A percentile compares a stretch with the other conserved stretches of the same genome.
Conservation (phyloP, 2,113 vertebrate genomes). For the Rattus rattus region DNA sequence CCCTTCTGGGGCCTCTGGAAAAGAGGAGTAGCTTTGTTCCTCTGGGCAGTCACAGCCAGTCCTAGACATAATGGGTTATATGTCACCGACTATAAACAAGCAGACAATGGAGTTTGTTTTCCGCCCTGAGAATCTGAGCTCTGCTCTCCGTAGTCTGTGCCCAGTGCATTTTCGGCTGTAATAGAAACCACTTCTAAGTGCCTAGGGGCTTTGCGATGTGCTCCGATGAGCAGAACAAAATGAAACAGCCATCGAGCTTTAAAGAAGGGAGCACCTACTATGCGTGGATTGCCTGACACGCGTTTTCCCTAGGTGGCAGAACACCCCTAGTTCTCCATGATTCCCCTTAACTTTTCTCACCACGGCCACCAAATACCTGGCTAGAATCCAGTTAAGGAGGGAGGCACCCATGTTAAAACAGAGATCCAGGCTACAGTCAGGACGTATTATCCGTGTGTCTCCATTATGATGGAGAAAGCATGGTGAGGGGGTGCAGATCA, state of each 20-base stretch:
- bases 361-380: no score
- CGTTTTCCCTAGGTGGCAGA: not conserved
- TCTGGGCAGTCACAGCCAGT: constrained; percentile 71
- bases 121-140: constrained; percentile 62
- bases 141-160: not conserved
- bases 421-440: not conserved
- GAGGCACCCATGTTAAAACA: no score
- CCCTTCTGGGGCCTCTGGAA: constrained; percentile 40
- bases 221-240: constrained; percentile 18
- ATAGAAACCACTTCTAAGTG: constrained; percentile 69
- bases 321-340: not conserved
- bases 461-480: no score
- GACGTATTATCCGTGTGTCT: not conserved
- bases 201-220: constrained; percentile 3
- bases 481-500: not conserved
- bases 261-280: not conserved
- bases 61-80: constrained; percentile 61
- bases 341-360: not conserved
- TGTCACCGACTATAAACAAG: constrained; percentile 77
- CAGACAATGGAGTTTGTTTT: constrained; percentile 79
- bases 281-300: not conserved
- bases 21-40: constrained; percentile 68
- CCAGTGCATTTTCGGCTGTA: constrained; percentile 69
- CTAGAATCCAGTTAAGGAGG: not conserved
- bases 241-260: not conserved